Base-by-base conservation (phyloP, 2,888 invertebrate species). In the Laspeyria flexula region DNA sequence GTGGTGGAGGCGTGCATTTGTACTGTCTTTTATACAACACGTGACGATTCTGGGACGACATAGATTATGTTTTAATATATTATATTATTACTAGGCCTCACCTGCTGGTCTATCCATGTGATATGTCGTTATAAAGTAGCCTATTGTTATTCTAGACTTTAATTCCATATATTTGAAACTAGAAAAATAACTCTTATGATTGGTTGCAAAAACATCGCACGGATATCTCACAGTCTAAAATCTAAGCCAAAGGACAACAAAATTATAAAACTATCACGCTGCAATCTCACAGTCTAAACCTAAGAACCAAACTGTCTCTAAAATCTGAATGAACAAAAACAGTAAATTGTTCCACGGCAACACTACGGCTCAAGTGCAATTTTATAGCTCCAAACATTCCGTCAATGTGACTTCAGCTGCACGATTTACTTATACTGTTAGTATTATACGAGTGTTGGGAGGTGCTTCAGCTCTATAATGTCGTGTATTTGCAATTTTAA, bases 371-470 rank as follows among this genome's bases (percentile, higher is more conserved):
- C 9, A 42, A 58, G 44, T 60, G 52, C 47, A 55, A 59, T 55
- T 52, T 25, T 25, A 25, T 25, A 7, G 37, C 59, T 23, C 38
- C 34, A 34, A 34, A 18, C 33, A 45, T 30, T 9, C 34, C 31
- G 44, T 52, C 49, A 38, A 40, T 27, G 33, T 34, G 21, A 38
- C 44, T 54, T 42, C 33, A 49, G 35, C 42, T 55, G 13, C 30
- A 43, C 46, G 44, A 62, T 58, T 58, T 42, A 59, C 15, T 15
- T 15, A 45, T 47, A 58, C 40, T 37, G 44, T 59, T 35, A 40
- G 47, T 52, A 37, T 43, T 43, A 40, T 47, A 48, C 37, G 49
- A 37, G 62, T 45, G 41, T 51, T 57, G 48, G 54, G 57, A 48
- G 43, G 50, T 48, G 41, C 59, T 46, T 39, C 43, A 41, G 13